Conservation (phyloP, 2,888 invertebrate species). For the Pegoplata infirma region DNA sequence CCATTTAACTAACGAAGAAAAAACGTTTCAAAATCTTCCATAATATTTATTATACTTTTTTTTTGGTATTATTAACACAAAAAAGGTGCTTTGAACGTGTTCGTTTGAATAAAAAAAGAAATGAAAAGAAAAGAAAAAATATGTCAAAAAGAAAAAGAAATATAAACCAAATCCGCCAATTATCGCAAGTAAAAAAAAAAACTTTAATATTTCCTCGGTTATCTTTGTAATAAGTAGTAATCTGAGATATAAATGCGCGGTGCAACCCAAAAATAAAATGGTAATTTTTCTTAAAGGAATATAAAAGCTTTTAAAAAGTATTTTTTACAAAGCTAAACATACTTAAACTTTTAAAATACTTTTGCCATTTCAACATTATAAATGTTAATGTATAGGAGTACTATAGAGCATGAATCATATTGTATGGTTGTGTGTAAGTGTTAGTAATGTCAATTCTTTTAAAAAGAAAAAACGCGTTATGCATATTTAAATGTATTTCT, state of each 20-base stretch:
- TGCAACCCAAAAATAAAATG: not conserved
- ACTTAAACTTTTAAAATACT: not conserved
- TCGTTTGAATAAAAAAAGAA: too few species aligned
- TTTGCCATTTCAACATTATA: not conserved
- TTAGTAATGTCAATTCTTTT: too few species aligned
- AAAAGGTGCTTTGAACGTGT: not conserved
- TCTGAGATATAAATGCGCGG: not conserved
- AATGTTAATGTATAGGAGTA: not conserved
- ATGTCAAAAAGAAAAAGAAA: not conserved
- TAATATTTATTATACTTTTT: too few species aligned
- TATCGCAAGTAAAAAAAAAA: conserved; percentile 4
- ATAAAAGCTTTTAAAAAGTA: not conserved
- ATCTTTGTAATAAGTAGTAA: not conserved
- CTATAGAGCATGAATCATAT: too few species aligned
- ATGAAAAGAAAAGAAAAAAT: too few species aligned
- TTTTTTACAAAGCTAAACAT: not conserved
- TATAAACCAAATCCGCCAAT: conserved; percentile 9
- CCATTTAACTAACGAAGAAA: not conserved
- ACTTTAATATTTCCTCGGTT: not conserved
- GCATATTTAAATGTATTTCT: too few species aligned
- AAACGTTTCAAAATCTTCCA: not conserved
- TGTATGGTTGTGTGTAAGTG: too few species aligned
- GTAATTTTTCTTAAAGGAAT: not conserved
- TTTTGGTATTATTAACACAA: not conserved
- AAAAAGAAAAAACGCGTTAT: too few species aligned